These are phyloP conservation scores for Andricus grossulariae DNA, from an alignment of 1,140 invertebrate genomes.

Conservation along the genomic window DNA sequence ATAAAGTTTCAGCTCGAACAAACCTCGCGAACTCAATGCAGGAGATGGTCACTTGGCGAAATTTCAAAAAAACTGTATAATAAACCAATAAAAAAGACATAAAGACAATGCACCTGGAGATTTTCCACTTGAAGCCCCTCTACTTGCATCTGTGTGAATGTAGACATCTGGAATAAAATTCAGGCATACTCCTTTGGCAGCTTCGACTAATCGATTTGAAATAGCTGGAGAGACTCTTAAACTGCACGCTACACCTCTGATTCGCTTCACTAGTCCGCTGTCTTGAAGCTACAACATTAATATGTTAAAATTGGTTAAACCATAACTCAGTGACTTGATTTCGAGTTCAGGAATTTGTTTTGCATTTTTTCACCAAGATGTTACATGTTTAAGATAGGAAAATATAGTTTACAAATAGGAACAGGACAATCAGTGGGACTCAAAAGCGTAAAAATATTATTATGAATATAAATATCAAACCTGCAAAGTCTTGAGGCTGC, in stretches of 20 bases:
- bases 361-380: too few species aligned
- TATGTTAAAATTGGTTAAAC: constrained; percentile 67
- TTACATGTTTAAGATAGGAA: too few species aligned
- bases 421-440: too few species aligned
- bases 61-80: constrained; percentile 33
- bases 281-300: constrained; percentile 80
- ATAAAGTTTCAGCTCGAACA: too few species aligned
- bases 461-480: constrained; percentile 60
- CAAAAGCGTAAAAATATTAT: background rate
- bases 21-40: too few species aligned
- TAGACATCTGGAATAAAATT: constrained; percentile 97
- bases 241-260: constrained; percentile 92
- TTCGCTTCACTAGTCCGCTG: constrained; percentile 94
- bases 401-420: too few species aligned
- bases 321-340: constrained; percentile 66
- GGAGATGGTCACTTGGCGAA: background rate
- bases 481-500: constrained; percentile 81
- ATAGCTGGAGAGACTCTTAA: constrained; percentile 93
- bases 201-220: constrained; percentile 93
- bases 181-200: constrained; percentile 92
- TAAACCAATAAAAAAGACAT: background rate
- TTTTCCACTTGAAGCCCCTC: constrained; percentile 90
- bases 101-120: constrained; percentile 78
- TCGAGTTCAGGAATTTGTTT: background rate
- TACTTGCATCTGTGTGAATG: constrained; percentile 93